phyloP scores from a whole-genome alignment of 2,797 vertebrate species.

The Erpetoichthys calabaricus region DNA sequence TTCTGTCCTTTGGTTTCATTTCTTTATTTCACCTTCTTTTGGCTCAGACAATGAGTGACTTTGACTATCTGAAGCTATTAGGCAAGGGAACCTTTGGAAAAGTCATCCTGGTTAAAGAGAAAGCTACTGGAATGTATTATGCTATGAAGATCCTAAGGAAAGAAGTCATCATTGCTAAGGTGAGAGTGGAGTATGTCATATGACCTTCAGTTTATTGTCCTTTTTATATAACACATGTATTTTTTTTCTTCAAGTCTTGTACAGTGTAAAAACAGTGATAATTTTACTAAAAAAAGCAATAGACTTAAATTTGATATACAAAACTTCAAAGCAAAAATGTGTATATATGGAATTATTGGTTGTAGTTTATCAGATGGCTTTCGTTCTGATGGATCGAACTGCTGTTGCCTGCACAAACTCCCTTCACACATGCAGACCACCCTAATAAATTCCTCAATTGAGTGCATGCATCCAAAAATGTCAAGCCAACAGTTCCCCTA shows the following conservation, averaged over 20 bases:
- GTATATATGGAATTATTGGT: too few species aligned
- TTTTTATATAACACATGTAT: not conserved
- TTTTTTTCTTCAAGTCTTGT: not conserved
- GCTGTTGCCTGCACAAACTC: too few species aligned
- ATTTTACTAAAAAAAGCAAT: not conserved
- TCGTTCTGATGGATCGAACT: too few species aligned
- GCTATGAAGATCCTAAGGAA: constrained; percentile 95
- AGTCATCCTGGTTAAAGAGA: constrained; percentile 85
- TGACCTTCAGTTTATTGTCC: too few species aligned
- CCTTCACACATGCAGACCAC: too few species aligned
- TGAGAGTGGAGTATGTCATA: constrained; percentile 20
- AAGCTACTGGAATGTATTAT: constrained; percentile 81
- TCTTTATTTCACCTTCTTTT: fast-evolving
- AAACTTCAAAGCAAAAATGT: too few species aligned
- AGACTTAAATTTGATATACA: too few species aligned
- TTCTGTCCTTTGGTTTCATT: not conserved
- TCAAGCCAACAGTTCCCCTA: too few species aligned
- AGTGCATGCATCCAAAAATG: too few species aligned
- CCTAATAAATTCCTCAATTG: too few species aligned
- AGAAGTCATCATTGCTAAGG: constrained; percentile 91
- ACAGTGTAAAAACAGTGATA: not conserved
- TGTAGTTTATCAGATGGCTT: too few species aligned
- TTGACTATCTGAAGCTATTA: constrained; percentile 88
- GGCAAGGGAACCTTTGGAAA: constrained; percentile 93
- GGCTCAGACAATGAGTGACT: constrained; percentile 82